phyloP scores from a whole-genome alignment of 2,888 invertebrate species.

The Calliscelio sp. region DNA sequence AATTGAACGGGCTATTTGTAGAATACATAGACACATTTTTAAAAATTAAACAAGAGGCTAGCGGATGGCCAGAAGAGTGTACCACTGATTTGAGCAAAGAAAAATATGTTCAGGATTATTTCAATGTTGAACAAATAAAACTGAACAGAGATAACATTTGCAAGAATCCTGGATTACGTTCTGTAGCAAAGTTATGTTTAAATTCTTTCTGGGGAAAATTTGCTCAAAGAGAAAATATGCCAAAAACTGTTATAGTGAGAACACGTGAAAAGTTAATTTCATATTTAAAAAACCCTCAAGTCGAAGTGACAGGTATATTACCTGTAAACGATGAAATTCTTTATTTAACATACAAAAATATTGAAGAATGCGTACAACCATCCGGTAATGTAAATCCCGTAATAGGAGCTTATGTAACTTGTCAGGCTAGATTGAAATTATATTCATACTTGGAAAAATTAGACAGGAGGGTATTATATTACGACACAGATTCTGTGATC shows the following conservation, averaged over 20 bases:
- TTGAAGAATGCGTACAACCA: background rate
- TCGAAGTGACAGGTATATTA: constrained; percentile 7
- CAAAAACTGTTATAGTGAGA: constrained; percentile 25
- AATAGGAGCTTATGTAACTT: constrained; percentile 22
- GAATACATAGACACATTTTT: constrained; percentile 64
- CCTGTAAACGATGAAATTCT: constrained; percentile 10
- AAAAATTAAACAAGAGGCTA: constrained; percentile 55
- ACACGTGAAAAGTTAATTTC: constrained; percentile 11
- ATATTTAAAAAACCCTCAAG: background rate
- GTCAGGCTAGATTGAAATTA: constrained; percentile 73
- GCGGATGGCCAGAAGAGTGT: constrained; percentile 50
- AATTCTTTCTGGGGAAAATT: constrained; percentile 64
- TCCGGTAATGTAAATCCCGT: constrained; percentile 7
- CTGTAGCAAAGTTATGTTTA: constrained; percentile 40
- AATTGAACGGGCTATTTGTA: constrained; percentile 49
- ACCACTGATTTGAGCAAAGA: constrained; percentile 20
- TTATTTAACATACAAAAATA: constrained; percentile 11
- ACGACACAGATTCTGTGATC: too few relatives aligned
- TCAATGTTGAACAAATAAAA: constrained; percentile 4
- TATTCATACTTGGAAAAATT: constrained; percentile 80
- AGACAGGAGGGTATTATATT: constrained; percentile 56
- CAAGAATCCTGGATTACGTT: constrained; percentile 44
- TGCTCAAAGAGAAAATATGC: constrained; percentile 26
- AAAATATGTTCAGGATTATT: constrained; percentile 36
- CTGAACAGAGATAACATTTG: constrained; percentile 37